A percentile compares a stretch with the other conserved stretches of the same genome.
Conservation (phyloP, 2,888 invertebrate species). For the Rotaria socialis region DNA sequence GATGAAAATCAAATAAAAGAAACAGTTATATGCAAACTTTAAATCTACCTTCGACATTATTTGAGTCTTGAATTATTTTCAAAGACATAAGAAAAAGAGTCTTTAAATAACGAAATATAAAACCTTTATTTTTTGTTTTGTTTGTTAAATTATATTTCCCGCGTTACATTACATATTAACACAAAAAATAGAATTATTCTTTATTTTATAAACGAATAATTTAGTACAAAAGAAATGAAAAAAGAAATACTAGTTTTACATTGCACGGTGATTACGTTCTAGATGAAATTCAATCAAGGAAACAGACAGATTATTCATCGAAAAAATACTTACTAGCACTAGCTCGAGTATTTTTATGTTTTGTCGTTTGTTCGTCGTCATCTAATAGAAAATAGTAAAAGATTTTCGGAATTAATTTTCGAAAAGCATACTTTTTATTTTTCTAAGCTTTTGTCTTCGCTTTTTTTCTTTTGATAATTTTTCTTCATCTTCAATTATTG, state of each 20-base stretch:
- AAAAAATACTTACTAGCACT: neutral
- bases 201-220: neutral
- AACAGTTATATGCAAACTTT: neutral
- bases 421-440: neutral
- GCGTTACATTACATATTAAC: neutral
- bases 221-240: neutral
- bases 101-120: neutral
- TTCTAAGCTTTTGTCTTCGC: neutral
- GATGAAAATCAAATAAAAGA: no score
- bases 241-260: neutral
- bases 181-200: conserved; percentile 4
- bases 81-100: neutral
- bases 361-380: neutral
- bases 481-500: neutral
- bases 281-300: neutral
- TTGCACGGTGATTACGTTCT: neutral
- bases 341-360: neutral
- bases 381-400: neutral
- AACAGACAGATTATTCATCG: neutral
- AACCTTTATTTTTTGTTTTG: neutral
- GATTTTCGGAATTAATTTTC: neutral
- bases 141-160: neutral
- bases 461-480: neutral
- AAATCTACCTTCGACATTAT: neutral
- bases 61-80: neutral